These are phyloP conservation scores for Coenonympha arcania DNA, from an alignment of 2,888 invertebrate genomes.

Conservation along the genomic window DNA sequence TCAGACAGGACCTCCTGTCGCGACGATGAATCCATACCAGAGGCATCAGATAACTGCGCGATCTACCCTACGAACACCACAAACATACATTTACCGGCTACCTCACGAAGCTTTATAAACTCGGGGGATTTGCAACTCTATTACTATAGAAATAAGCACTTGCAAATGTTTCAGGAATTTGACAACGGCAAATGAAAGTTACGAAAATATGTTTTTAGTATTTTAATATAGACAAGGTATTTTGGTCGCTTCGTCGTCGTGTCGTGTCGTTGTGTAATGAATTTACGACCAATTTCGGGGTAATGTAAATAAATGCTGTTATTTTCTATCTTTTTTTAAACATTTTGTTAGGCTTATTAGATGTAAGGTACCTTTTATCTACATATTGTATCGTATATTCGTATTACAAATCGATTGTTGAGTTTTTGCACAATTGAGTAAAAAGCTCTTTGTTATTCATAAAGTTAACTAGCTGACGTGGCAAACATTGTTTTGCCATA, in stretches of 20 bases:
- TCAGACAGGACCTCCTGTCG: constrained; percentile 59
- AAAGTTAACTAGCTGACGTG: no score
- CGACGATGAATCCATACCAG: constrained; percentile 55
- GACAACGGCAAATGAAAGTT: not conserved
- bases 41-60: constrained; percentile 43
- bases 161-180: constrained; percentile 18
- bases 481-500: no score
- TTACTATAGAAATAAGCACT: constrained; percentile 6
- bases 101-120: not conserved
- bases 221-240: constrained; percentile 61
- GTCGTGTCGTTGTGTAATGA: constrained; percentile 48
- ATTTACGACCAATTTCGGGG: constrained; percentile 51
- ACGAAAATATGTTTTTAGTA: constrained; percentile 40
- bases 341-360: not conserved
- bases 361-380: no score
- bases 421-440: no score
- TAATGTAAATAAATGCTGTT: constrained; percentile 37
- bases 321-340: constrained; percentile 1
- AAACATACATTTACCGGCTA: constrained; percentile 23
- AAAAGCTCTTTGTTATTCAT: no score
- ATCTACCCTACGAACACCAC: constrained; percentile 38
- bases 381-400: no score
- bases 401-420: no score
- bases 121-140: constrained; percentile 28
- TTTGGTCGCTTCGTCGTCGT: constrained; percentile 35